Base-by-base conservation (phyloP, 2,797 vertebrate species). In the Amblyraja radiata region DNA sequence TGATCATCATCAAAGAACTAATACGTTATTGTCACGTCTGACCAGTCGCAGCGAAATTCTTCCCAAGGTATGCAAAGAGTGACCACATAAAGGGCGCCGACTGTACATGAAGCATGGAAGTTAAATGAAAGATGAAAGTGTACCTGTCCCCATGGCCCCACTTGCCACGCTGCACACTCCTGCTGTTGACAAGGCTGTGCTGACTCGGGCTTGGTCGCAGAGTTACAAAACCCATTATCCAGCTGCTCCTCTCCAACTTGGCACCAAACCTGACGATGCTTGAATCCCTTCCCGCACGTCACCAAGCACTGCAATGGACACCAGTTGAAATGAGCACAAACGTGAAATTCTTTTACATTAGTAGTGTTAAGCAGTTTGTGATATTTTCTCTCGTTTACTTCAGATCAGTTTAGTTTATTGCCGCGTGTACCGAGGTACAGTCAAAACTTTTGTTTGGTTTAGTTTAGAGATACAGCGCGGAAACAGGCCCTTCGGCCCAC, bases 121-220 rank as follows among this genome's bases (percentile, higher is more conserved):
- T 94, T 93, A 0, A 90, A 78, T 77, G 80, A 94, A 32, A n/a
- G 39, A 94, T n/a, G 5, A 93, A 93, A 93, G 93, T 93, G 95
- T 97, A 99, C 99, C 97, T 98, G 98, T 94, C 98, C 98, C 99
- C 99, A 99, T 0, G 97, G 97, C 94, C 99, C 99, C 39, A 99
- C 97, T 96, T 99, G 98, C 99, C 99, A 99, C 58, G 98, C 97
- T 1, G 99, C 98, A 95, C 99, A 99, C 94, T 99, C 99, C 94
- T 98, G 98, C 94, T 98, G 98, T 95, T 98, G 98, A 95, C 99
- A 99, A 0, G 94, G 94, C 96, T 98, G 97, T 94, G 97, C 97
- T 0, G 98, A 98, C 93, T 97, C 97, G 0, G 98, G 99, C 95
- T 99, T 99, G 0, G 96, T 95, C 36, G 97, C 96, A 0, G 95